Evolutionary conservation across 2,888 invertebrate species (phyloP), one percentile per base, ranked within the genome.

Genomic region (Pogonocherus hispidulus): DNA sequence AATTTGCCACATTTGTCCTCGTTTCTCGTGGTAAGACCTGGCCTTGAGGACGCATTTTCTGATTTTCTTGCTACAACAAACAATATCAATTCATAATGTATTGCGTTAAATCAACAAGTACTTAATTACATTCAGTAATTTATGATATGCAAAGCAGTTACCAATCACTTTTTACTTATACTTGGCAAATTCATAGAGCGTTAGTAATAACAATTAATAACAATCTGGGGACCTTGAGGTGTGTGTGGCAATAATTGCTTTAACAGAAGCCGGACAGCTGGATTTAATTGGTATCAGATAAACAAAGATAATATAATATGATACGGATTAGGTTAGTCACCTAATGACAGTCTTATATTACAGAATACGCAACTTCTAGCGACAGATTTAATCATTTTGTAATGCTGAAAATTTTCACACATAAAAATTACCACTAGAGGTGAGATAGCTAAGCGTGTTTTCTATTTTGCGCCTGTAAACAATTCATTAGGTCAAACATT

Each of bases 181-280:
- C 22, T 23, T 20, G 22, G 20, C 14, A 20, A 22, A 51, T 23
- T 51, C 51, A 20, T 51, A 22, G 6, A 22, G 14, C 20, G 14
- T 51, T 51, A 51, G 22, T 51, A 51, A 51, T 22, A 51, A 22
- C 23, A 46, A 46, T 19, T 8, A 46, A 18, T 46, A 18, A 46
- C 46, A 14, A 16, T 46, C 18, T 46, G 14, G 2, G 9, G 9
- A 18, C 46, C 46, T 46, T 46, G 46, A 46, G 18, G 18, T 8
- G 2, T 14, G 9, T 46, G 19, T 3, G 18, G n/a, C n/a, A n/a
- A n/a, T n/a, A 46, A 46, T 16, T 46, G 3, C 3, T 46, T 46
- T 9, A 46, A 9, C 9, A 46, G 19, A 18, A 18, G 19, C 46
- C 18, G 18, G 46, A 46, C 18, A 32, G 32, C 11, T 11, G 32